Percentiles rank a stretch among this genome's conserved stretches.
Evolutionary conservation across 1,140 invertebrate species (phyloP).

Genomic region (Drosophila subpulchrella): DNA sequence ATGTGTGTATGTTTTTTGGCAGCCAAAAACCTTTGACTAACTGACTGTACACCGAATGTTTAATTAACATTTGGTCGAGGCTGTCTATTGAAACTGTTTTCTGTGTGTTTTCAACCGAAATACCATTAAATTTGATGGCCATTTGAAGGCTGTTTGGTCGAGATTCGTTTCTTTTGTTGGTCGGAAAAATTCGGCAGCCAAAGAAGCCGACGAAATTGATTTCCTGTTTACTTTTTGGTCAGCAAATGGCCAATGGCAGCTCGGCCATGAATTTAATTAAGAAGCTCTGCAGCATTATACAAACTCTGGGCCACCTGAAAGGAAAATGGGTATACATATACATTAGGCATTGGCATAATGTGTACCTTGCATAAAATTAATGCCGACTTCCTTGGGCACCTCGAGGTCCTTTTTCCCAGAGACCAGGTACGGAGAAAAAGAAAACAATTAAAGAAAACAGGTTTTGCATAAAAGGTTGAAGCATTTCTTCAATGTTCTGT

Average conservation of each 20-base stretch:
- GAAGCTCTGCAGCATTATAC: slow-evolving; percentile 40
- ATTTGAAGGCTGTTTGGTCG: slow-evolving; percentile 34
- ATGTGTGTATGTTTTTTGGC: slow-evolving; percentile 16
- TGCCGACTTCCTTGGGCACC: slow-evolving; percentile 26
- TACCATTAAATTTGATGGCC: slow-evolving; percentile 55
- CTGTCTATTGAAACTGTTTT: slow-evolving; percentile 30
- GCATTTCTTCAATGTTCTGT: slow-evolving; percentile 17
- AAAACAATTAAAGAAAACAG: slow-evolving; percentile 59
- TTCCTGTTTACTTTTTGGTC: slow-evolving; percentile 68
- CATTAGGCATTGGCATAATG: slow-evolving; percentile 54
- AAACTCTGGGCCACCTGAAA: slow-evolving; percentile 20
- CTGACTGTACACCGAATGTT: slow-evolving; percentile 44
- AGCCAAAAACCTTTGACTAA: slow-evolving; percentile 13
- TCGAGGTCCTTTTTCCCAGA: slow-evolving; percentile 10
- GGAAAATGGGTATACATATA: slow-evolving; percentile 39
- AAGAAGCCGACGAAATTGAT: slow-evolving; percentile 59
- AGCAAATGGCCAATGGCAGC: slow-evolving; percentile 38
- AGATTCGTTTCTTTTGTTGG: slow-evolving; percentile 35
- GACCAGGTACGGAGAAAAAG: slow-evolving; percentile 11
- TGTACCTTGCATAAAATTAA: slow-evolving; percentile 60
- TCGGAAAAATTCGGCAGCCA: slow-evolving; percentile 9
- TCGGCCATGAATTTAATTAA: slow-evolving; percentile 67
- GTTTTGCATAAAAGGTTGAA: slow-evolving; percentile 45
- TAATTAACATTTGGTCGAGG: slow-evolving; percentile 62
- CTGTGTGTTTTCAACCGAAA: slow-evolving; percentile 36